Conservation (phyloP, 2,888 invertebrate species). For the Anodontia alba region DNA sequence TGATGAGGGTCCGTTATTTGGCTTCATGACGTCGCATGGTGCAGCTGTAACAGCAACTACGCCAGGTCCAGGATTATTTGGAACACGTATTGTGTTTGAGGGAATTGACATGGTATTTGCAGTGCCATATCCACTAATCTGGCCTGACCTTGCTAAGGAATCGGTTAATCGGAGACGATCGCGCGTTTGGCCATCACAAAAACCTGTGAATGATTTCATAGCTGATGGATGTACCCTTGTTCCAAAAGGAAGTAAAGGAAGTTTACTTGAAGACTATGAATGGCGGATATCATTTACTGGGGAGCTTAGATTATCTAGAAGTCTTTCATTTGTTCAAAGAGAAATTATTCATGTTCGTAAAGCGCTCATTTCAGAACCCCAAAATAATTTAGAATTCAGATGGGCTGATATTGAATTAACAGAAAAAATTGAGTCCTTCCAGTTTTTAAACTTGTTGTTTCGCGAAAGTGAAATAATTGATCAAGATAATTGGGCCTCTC, state of each 20-base stretch:
- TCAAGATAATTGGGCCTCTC: constrained; percentile 6
- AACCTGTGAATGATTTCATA: constrained; percentile 20
- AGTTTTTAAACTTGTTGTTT: constrained; percentile 31
- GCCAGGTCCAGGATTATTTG: background rate
- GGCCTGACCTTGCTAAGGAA: no score
- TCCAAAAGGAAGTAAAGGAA: constrained; percentile 34
- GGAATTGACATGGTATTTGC: constrained; percentile 41
- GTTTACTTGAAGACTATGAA: constrained; percentile 37
- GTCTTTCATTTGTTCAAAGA: constrained; percentile 28
- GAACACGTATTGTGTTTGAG: background rate
- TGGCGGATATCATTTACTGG: constrained; percentile 47
- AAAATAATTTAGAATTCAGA: constrained; percentile 4
- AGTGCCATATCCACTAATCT: constrained; percentile 31
- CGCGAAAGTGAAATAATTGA: constrained; percentile 10
- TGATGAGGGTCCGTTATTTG: background rate
- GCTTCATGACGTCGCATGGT: constrained; percentile 20
- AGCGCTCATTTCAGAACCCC: constrained; percentile 36
- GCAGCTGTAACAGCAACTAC: constrained; percentile 28
- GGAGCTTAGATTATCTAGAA: constrained; percentile 6
- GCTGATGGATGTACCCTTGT: constrained; percentile 33
- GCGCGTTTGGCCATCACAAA: no score
- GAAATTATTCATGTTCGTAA: constrained; percentile 36
- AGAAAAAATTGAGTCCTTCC: constrained; percentile 34
- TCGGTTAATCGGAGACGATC: no score
- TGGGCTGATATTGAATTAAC: background rate